Conservation (phyloP, 2,797 vertebrate species). For the Poecilia wingei region DNA sequence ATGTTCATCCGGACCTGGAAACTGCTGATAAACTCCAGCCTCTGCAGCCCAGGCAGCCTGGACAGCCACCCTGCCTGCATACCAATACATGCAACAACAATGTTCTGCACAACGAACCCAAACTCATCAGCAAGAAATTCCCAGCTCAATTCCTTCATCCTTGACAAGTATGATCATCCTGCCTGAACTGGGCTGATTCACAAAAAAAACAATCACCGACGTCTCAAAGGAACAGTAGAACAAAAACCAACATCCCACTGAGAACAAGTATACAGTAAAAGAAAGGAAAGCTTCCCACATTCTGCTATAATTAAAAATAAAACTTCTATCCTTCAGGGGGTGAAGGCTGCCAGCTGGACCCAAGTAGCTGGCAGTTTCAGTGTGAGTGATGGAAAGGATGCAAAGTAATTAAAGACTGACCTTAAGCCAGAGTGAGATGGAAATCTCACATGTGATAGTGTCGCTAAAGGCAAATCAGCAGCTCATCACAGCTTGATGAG, state of each 20-base stretch:
- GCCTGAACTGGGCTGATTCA: background rate
- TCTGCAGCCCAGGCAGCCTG: too few relatives aligned
- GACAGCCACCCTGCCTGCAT: background rate
- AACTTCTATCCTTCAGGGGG: slow-evolving; percentile 22
- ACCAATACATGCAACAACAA: background rate
- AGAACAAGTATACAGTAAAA: background rate
- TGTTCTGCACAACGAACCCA: background rate
- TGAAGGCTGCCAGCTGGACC: slow-evolving; percentile 15
- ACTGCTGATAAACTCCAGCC: background rate
- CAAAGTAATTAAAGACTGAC: slow-evolving; percentile 62
- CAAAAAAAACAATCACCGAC: background rate
- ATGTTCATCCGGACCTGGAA: background rate
- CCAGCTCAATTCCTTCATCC: background rate
- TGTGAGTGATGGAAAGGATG: slow-evolving; percentile 47
- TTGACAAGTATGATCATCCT: background rate
- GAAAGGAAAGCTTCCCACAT: slow-evolving; percentile 21
- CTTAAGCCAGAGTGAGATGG: slow-evolving; percentile 31
- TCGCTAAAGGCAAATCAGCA: slow-evolving; percentile 16
- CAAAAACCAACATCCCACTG: background rate
- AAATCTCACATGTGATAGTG: background rate
- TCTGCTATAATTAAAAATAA: background rate
- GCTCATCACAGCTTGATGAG: slow-evolving; percentile 9
- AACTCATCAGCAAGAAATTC: background rate
- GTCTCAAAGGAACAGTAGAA: background rate
- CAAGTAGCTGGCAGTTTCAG: slow-evolving; percentile 39